Evolutionary conservation across 2,888 invertebrate genomes (phyloP).

Genomic region (Cephus rjabovi): DNA sequence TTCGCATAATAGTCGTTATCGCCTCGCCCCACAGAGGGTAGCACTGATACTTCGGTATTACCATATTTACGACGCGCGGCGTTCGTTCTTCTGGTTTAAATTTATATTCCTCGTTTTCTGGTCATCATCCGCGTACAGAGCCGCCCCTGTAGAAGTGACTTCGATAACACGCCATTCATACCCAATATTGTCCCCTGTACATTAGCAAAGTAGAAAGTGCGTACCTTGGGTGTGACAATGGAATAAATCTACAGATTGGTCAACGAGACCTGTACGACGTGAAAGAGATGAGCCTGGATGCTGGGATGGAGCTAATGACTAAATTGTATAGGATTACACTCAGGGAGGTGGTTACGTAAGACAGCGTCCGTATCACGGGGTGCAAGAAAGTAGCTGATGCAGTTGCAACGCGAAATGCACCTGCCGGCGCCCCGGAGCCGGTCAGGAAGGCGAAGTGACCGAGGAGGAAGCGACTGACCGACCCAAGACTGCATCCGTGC

Average conservation of each 20-base stretch:
- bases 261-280: rapidly evolving
- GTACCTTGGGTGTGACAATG: not conserved
- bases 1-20: conserved; percentile 62
- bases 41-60: conserved; percentile 58
- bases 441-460: not conserved
- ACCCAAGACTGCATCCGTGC: not conserved
- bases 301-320: not conserved
- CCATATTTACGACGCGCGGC: conserved; percentile 58
- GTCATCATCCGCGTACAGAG: not conserved
- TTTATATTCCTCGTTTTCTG: not conserved
- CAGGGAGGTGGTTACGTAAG: not conserved
- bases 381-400: not conserved
- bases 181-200: not conserved
- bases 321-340: not conserved
- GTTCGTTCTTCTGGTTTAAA: conserved; percentile 6
- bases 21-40: conserved; percentile 50
- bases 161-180: not conserved
- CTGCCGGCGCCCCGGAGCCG: conserved; percentile 4
- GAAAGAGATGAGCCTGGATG: not conserved
- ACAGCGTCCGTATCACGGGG: not conserved
- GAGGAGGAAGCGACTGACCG: not conserved
- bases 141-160: not conserved
- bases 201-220: not conserved
- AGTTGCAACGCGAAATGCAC: conserved; percentile 1
- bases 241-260: not conserved